Base-by-base conservation (phyloP, 1,140 invertebrate species). In the Pomacea maculata region DNA sequence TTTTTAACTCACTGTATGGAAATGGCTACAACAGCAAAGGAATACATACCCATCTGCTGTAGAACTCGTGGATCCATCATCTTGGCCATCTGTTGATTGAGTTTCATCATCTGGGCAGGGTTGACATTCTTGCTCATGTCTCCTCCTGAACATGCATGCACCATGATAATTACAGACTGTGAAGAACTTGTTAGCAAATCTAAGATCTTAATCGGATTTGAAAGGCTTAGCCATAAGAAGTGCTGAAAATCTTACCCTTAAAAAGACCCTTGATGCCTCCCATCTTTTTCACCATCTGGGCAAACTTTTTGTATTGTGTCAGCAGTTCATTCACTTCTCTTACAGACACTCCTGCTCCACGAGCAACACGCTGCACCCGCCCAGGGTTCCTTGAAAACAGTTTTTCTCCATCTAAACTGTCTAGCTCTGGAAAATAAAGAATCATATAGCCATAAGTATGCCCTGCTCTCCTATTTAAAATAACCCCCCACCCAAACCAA, bases 231-330 rank as follows among this genome's bases (percentile, higher is more conserved):
- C 29, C 67, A 25, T 11, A n/a, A 17, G 67, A 25, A 70, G 21
- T 11, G 1, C 12, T 12, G 57, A 61, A n/a, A 79, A 25, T 52
- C 61, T 80, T 86, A 92, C 93, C 93, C 92, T 99, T 99, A 90
- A 99, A 99, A 11, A 99, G 92, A 61, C 98, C 98, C 90, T 99
- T 99, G 76, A 99, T 99, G 75, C 98, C 98, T 78, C 99, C 99
- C 98, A 99, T 99, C 93, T 99, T 99, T 91, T 99, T 99, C 0
- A 99, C 98, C 82, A 99, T 97, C 45, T 97, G 98, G 76, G 99
- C 97, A 92, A 99, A 99, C 92, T 99, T 99, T 63, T 98, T 99
- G 90, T 99, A 99, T 90, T 99, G 99, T 12, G 96, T 95, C 81
- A 99, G 95, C 19, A 99, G 93, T 89, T 99, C 98, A 93, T 98